Base-by-base conservation (phyloP, 2,888 invertebrate species). In the Pseudococcus jackbeardsleyi region DNA sequence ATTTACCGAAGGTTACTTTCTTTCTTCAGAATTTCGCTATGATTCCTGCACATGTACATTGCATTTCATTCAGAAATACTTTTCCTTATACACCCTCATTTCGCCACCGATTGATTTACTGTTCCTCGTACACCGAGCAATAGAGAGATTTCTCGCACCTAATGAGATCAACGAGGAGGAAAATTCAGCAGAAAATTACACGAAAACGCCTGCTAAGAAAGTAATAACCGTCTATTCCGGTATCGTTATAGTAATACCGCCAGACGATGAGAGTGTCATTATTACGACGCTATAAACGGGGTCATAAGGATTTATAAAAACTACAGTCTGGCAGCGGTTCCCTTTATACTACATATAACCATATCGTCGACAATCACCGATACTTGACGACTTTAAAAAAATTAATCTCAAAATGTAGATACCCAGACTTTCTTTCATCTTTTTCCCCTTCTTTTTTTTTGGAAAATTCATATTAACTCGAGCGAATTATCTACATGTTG, bases 181-280 rank as follows among this genome's bases (percentile, higher is more conserved):
- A 72, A 72, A 72, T 72, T 33, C 5, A 4, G 68, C 15, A n/a
- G 22, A 72, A 33, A 72, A 72, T 72, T 72, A 72, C 68, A 33
- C 68, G 33, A 4, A 9, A 33, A 72, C 68, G 68, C 33, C 33
- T 72, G 15, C 22, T 72, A 72, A 22, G 68, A 33, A 72, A 72
- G 68, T 72, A 72, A 72, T 72, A 72, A 72, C 68, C 68, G 12
- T 72, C 68, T 26, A 72, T 72, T 72, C 12, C 33, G 68, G 68
- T 72, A 72, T 33, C 68, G 33, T 72, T 72, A 19, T 59, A 59
- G 15, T 59, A 72, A 72, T 72, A 26, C 22, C 5, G 15, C 33
- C 68, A 72, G 68, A 33, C 68, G 68, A 72, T 33, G 68, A 72
- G 68, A 72, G 33, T 72, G 68, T 72, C 68, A 33, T 72, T 72